Base-by-base conservation (phyloP, 2,113 vertebrate genomes). In the Tetraodon nigroviridis region DNA sequence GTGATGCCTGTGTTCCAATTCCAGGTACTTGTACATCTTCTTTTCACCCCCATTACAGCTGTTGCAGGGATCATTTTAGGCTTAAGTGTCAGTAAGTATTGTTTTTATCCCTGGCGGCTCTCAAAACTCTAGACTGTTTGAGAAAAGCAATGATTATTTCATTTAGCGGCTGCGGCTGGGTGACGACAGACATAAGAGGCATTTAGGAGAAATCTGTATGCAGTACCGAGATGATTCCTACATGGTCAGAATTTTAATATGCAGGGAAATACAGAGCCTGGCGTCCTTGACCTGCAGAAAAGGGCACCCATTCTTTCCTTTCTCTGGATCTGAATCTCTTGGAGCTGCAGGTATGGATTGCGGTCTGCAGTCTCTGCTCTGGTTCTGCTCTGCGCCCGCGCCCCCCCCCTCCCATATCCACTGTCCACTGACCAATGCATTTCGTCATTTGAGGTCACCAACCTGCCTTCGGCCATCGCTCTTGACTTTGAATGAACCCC, bases 191-290 rank as follows among this genome's bases (percentile, higher is more conserved):
- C 14, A 46, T 42, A 63, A 20, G 65, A 50, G 58, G 64, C 22
- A 21, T 54, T 61, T 61, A 78, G 59, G 42, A 74, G 61, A 70
- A 42, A 83, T 83, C 63, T 75, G 75, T 69, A 80, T 85, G 77
- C 75, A 55, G 50, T 12, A 48, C 71, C 62, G 61, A 56, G 61
- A 66, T 62, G 58, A 77, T 63, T 55, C 21, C 27, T 56, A 5
- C 70, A 20, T 22, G 5, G 21, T 40, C 10, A 18, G 70, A 80
- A 83, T 80, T 64, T 71, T 75, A 83, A 83, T 69, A 62, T 63
- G 40, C 8, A 0, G n/a, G 32, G 59, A 58, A 79, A 87, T 85
- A 67, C 71, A 63, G 55, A 41, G 58, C 74, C 55, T 1, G 44
- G 62, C 62, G 70, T 61, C 49, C 72, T 65, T 22, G 32, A 57